Evolutionary conservation across 2,797 vertebrate genomes (phyloP), one percentile per base, ranked within the genome.

Genomic region (Myotis findleyi): DNA sequence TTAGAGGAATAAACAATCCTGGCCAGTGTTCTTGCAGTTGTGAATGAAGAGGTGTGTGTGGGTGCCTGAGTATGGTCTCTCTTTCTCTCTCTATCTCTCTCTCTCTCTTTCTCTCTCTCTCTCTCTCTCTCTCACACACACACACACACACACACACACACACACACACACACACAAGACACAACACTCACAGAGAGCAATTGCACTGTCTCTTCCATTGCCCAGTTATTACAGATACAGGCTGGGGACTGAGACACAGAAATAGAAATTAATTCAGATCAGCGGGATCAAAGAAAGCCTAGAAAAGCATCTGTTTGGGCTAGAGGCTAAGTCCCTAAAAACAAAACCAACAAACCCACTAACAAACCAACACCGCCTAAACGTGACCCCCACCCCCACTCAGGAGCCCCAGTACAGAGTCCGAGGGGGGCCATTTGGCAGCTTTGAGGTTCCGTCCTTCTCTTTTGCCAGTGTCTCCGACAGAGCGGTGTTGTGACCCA

Each of bases 401-500:
- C 25, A 71, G 87, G 86, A 96, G 75, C 66, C 73, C 84, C 49
- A 38, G 57, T 25, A 87, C 82, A 47, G 93, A 2, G 0, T 76
- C 82, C 64, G 91, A 97, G 97, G 96, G 96, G 44, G 30, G 2
- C 47, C 30, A 79, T 55, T 79, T 25, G 41, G 44, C 80, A 25
- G 80, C 41, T 49, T 13, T 20, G 47, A 36, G 64, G 66, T 33
- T 25, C 38, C 6, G 17, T 14, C 64, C 64, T 36, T 8, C 47
- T 53, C 47, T 51, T 55, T 21, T 13, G n/a, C 89, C 44, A 41
- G 33, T 8, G 95, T 98, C 98, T 99, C 99, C 99, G 99, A 99
- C 99, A 99, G 99, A 97, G 92, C 90, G 98, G 98, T 98, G 98
- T 98, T 99, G 99, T 99, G 99, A 99, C 99, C 99, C 99, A 95